Base-by-base conservation (phyloP, 1,140 invertebrate species). In the Hestina assimilis region DNA sequence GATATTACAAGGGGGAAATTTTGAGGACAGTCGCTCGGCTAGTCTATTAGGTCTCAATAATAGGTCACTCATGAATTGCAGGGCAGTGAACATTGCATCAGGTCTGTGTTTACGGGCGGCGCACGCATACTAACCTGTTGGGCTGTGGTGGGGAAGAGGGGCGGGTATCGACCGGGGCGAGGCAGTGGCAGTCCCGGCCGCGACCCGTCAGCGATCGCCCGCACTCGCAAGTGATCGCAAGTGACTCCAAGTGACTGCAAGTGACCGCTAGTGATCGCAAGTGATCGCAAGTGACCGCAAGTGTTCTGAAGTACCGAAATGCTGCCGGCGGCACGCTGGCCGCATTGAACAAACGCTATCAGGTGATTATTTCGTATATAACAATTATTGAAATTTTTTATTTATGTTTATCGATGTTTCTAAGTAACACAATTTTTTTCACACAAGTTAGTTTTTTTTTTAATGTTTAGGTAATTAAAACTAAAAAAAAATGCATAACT, bases 91-190 rank as follows among this genome's bases (percentile, higher is more conserved):
- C 35, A 52, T 9, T 56, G 26, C 41, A 52, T 14, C 8, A 8
- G 35, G 8, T 19, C 14, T 20, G 23, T 59, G 47, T 65, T 57
- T 59, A 53, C 55, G 23, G 43, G 38, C 56, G 40, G 60, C 59
- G 64, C 64, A 67, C 64, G 64, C 64, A 67, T 35, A 23, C 48
- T 69, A 72, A 83, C 77, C 77, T 83, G 79, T 77, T 76, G 73
- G 62, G 48, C 61, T 52, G 51, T 41, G 65, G 42, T 54, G 66
- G 66, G 63, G 28, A 12, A 28, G 52, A 55, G 60, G 53, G 59
- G 24, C 21, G 45, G 31, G 50, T 80, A 83, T 83, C 77, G 79
- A 80, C 72, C 76, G 60, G 69, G 70, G 70, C 70, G 69, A 69
- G 74, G 70, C 66, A 50, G 26, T 19, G 31, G 20, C 69, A 70